Evolutionary conservation across 2,888 invertebrate species (phyloP).

Genomic region (Hofmannophila pseudospretella): DNA sequence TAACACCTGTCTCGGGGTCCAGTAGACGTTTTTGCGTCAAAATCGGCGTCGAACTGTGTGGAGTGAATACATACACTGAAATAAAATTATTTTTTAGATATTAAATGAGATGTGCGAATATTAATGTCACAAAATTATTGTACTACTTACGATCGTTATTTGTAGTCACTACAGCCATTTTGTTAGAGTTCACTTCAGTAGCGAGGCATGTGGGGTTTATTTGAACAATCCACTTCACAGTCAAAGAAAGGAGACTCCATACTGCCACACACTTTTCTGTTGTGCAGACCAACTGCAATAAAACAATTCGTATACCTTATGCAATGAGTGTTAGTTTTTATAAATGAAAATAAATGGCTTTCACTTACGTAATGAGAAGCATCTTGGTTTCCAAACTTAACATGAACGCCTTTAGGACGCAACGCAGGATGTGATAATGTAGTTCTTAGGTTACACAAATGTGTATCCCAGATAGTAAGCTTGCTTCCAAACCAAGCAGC

Average conservation of each 20-base stretch:
- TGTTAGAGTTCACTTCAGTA: slow-evolving; percentile 79
- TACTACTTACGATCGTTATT: slow-evolving; percentile 82
- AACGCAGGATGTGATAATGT: slow-evolving; percentile 63
- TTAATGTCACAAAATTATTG: too few species aligned
- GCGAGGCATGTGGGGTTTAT: slow-evolving; percentile 50
- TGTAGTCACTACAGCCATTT: slow-evolving; percentile 82
- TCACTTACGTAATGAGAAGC: slow-evolving; percentile 69
- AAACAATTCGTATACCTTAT: slow-evolving; percentile 41
- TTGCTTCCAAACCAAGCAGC: slow-evolving; percentile 73
- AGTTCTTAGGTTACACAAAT: slow-evolving; percentile 54
- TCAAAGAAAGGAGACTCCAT: slow-evolving; percentile 85
- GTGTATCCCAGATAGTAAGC: slow-evolving; percentile 66
- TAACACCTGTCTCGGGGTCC: slow-evolving; percentile 47
- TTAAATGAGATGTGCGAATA: too few species aligned
- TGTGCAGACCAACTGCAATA: slow-evolving; percentile 63
- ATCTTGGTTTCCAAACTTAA: slow-evolving; percentile 62
- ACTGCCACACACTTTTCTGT: slow-evolving; percentile 80
- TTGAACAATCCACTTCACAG: slow-evolving; percentile 82
- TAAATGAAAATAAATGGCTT: background rate
- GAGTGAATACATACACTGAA: slow-evolving; percentile 67
- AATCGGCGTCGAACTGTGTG: slow-evolving; percentile 55
- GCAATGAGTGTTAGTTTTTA: slow-evolving; percentile 52
- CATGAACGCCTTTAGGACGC: slow-evolving; percentile 58
- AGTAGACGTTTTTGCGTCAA: slow-evolving; percentile 43
- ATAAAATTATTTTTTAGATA: slow-evolving; percentile 24